Base-by-base conservation (phyloP, 2,888 invertebrate species). In the Amaurobius ferox region DNA sequence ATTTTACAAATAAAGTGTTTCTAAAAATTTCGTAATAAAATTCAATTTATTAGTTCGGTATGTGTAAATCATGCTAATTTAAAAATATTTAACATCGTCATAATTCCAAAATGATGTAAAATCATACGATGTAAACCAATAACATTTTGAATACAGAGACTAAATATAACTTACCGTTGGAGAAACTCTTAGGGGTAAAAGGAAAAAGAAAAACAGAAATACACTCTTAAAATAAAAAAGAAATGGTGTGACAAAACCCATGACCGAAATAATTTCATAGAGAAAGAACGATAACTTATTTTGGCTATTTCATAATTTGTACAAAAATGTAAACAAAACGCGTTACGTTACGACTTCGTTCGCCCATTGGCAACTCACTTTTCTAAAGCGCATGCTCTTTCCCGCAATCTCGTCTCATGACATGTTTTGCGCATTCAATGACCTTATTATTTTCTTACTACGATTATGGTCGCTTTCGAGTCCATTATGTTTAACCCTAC, bases 381-480 rank as follows among this genome's bases (percentile, higher is more conserved):
- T 26, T 29, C 2, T 61, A 48, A 23, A 44, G 67, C 67, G 81
- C 81, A 71, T 76, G 71, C 67, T 30, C 73, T 16, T 40, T 16
- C 40, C 35, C 40, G 61, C 74, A 70, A 79, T 81, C 81, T 66
- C 64, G 44, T 76, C 68, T 76, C 70, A 30, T 40, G 40, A 62
- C 61, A 68, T 44, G 68, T 23, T 68, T 68, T 40, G 23, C 68
- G 40, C 30, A 29, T 23, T 40, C 26, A 19, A n/a, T 62, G 70
- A 70, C 64, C 76, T 76, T 76, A 48, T 40, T 62, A 23, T 40
- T 40, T n/a, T 23, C n/a, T 23, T 13, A 16, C 16, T 68, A 40
- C 40, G 30, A 40, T 26, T 32, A 35, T n/a, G 40, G 5, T 55
- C 5, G 23, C 11, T 55, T 55, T 55, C 44, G 44, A 44, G 55